phyloP scores from a whole-genome alignment of 1,140 invertebrate genomes.

The Aphidius ervi region DNA sequence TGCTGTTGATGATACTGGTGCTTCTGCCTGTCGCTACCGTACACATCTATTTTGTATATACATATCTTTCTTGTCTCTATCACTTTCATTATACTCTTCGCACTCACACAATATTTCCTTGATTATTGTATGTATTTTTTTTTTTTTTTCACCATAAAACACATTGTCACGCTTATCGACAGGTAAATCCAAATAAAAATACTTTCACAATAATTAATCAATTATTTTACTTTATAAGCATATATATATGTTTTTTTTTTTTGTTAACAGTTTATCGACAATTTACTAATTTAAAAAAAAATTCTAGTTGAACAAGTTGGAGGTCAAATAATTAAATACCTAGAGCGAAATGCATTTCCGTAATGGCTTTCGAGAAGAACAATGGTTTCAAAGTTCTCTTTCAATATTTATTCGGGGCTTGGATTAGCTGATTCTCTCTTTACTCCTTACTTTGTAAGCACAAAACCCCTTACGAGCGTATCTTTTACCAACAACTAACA shows the following conservation, averaged over 20 bases:
- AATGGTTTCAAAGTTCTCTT: slow-evolving; percentile 19
- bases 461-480: too few species aligned
- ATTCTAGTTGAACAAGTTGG: not conserved
- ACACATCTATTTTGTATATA: not conserved
- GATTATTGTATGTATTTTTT: too few species aligned
- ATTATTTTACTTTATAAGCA: too few species aligned
- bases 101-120: slow-evolving; percentile 7
- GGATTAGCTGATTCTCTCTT: slow-evolving; percentile 9
- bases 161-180: too few species aligned
- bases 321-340: slow-evolving; percentile 15
- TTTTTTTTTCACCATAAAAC: too few species aligned
- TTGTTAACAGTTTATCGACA: not conserved
- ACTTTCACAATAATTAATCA: too few species aligned
- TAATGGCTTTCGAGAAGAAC: slow-evolving; percentile 14
- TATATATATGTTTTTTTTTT: not conserved
- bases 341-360: slow-evolving; percentile 13
- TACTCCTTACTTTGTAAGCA: too few species aligned
- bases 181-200: too few species aligned
- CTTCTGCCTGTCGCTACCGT: slow-evolving; percentile 14
- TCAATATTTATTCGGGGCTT: slow-evolving; percentile 20
- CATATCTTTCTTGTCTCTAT: slow-evolving; percentile 8
- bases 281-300: slow-evolving; percentile 2
- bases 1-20: slow-evolving; percentile 17
- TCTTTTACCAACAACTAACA: too few species aligned
- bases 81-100: not conserved